Base-by-base conservation (phyloP, 2,113 vertebrate species). In the Lophochroa leadbeateri region DNA sequence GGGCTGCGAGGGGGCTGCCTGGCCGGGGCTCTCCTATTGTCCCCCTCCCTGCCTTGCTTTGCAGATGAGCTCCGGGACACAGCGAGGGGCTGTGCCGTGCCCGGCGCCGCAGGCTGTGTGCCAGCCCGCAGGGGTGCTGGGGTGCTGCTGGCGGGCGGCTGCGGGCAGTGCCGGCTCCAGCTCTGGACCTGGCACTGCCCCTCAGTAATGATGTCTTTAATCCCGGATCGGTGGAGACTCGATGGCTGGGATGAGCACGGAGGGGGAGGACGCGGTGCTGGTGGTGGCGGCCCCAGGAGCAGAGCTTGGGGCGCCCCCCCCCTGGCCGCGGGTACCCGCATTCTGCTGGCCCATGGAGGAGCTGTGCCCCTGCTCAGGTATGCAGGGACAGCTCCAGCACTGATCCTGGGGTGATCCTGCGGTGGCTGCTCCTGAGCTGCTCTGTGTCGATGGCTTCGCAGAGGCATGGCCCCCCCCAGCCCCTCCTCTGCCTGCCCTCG, bases 241-340 rank as follows among this genome's bases (percentile, higher is more conserved):
- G 65, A 20, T 63, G 69, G 61, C 79, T 85, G 79, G 70, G 67
- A 53, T 0, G 2, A 31, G 72, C 29, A 41, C 1, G 0, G 55
- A 81, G 47, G 61, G 47, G 61, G 70, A 82, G 33, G 43, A 79
- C n/a, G 15, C 10, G 18, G 43, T 81, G 33, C 55, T 53, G 41
- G 10, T 47, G 55, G 43, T 2, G 1, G 35, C 25, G 13, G 47
- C 25, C 21, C 4, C 9, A 25, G 71, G 67, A 80, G 43, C 11
- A 41, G 69, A 65, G 58, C 29, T 17, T 69, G 60, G 37, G 23
- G 18, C 75, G 41, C 5, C 7, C 24, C 37, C 37, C 8, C 23
- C 27, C 0, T 0, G 13, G 57, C 58, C n/a, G 46, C 0, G 0
- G 43, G 64, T 46, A 2, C 37, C 33, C 47, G n/a, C 0, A 0